Evolutionary conservation across 2,797 vertebrate species (phyloP).

Genomic region (Chiroxiphia lanceolata): DNA sequence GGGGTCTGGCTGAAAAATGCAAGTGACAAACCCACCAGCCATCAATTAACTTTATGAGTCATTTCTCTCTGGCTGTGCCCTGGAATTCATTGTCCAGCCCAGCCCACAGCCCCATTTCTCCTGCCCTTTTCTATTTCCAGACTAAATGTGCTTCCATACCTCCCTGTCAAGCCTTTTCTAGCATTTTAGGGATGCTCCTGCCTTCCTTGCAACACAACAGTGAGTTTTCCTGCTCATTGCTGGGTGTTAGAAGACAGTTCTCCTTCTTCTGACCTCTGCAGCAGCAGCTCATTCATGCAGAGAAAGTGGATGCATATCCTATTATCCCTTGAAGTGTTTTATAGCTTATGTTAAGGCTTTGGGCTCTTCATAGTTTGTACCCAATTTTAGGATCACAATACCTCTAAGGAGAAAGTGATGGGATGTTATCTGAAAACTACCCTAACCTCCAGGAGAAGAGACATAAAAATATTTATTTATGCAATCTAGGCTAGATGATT

Average conservation of each 20-base stretch:
- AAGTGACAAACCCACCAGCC: neutral
- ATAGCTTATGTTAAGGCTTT: neutral
- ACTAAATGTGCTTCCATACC: neutral
- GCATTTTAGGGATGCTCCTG: neutral
- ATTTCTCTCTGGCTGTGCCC: neutral
- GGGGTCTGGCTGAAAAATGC: constrained; percentile 6
- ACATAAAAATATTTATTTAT: neutral
- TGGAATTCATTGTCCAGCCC: neutral
- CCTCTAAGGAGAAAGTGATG: neutral
- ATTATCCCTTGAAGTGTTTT: constrained; percentile 40
- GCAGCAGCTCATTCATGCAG: constrained; percentile 39
- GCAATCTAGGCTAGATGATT: neutral
- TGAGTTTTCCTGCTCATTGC: neutral
- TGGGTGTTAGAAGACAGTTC: constrained; percentile 22
- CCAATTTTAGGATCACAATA: neutral
- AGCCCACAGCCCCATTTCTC: neutral
- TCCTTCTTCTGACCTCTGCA: constrained; percentile 53
- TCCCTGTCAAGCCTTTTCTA: neutral
- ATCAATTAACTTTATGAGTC: constrained; percentile 12
- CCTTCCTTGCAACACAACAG: neutral
- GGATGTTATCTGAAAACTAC: neutral
- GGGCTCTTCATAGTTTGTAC: neutral
- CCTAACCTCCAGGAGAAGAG: neutral
- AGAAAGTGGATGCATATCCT: constrained; percentile 44
- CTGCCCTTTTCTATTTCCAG: neutral